Evolutionary conservation across 2,888 invertebrate genomes (phyloP).

Genomic region (Deladenus siricidicola): DNA sequence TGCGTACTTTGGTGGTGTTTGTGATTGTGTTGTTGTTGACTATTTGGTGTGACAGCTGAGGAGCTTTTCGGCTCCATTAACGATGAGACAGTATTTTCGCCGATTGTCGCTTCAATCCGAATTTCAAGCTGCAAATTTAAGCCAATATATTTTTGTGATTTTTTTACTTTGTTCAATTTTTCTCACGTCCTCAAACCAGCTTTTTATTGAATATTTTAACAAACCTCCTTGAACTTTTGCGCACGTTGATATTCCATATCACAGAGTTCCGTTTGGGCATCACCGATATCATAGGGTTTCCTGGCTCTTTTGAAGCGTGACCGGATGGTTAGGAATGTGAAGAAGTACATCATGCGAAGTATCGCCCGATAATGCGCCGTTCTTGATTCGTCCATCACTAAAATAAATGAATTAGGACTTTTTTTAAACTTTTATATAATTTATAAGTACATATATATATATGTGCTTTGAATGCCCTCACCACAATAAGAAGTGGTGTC

Average conservation of each 20-base stretch:
- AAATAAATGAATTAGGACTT: neutral
- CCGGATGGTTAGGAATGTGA: conserved; percentile 33
- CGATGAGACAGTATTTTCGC: neutral
- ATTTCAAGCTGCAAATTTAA: conserved; percentile 10
- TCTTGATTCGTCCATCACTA: neutral
- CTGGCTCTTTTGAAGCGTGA: conserved; percentile 31
- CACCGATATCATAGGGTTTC: conserved; percentile 39
- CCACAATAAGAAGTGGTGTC: too few relatives aligned
- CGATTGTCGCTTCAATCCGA: conserved; percentile 12
- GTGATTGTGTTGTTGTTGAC: too few relatives aligned
- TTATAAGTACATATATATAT: neutral
- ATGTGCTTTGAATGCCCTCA: too few relatives aligned
- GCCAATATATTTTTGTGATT: too few relatives aligned
- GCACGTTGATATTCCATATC: conserved; percentile 38
- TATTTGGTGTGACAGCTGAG: too few relatives aligned
- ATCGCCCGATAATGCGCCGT: conserved; percentile 34
- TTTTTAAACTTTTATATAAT: neutral
- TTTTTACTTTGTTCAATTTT: too few relatives aligned
- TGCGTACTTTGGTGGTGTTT: too few relatives aligned
- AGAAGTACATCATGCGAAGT: conserved; percentile 38
- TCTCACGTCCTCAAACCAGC: neutral
- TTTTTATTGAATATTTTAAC: neutral
- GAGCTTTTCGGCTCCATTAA: too few relatives aligned
- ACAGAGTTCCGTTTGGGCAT: conserved; percentile 39
- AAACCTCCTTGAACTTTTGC: conserved; percentile 33